Evolutionary conservation across 2,797 vertebrate species (phyloP), one percentile per base, ranked within the genome.

Genomic region (Mus caroli): DNA sequence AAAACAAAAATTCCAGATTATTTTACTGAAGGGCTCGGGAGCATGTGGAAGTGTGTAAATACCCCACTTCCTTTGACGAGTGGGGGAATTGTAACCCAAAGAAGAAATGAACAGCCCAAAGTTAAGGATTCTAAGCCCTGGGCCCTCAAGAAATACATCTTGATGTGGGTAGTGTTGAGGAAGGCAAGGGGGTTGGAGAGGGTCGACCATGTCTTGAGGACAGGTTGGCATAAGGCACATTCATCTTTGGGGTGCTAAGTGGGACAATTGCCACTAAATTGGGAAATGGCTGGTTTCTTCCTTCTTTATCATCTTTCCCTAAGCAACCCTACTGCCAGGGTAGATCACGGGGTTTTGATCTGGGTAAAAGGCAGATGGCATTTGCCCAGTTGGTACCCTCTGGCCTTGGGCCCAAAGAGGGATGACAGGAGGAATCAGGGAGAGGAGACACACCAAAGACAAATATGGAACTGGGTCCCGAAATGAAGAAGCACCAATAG

Each of bases 401-500:
- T 80, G 95, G 50, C 92, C 88, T 94, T 60, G 79, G 71, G 88
- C 80, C 87, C 73, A 85, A 90, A 88, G 78, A 94, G n/a, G 83
- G 78, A 83, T 73, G 87, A 54, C 78, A 85, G 92, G 93, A 87
- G 64, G 46, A 67, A 26, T 93, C 56, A 24, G 90, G 50, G 95
- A 95, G 71, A 96, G 92, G 84, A 96, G 76, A 91, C 85, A 97
- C 69, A 93, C 76, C 50, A 77, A 96, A 90, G 93, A 96, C 97
- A 97, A 92, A 97, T 91, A 96, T 90, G 90, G 95, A 96, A 88
- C 97, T 96, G 82, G 97, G 97, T 98, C 98, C 98, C 97, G 5
- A 90, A 97, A 80, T 97, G 92, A 98, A 97, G 92, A 98, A 98
- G 98, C 98, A 98, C 98, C 98, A 98, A 94, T 94, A 95, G 83